Base-by-base conservation (phyloP, 2,797 vertebrate genomes). In the Taeniopygia guttata region DNA sequence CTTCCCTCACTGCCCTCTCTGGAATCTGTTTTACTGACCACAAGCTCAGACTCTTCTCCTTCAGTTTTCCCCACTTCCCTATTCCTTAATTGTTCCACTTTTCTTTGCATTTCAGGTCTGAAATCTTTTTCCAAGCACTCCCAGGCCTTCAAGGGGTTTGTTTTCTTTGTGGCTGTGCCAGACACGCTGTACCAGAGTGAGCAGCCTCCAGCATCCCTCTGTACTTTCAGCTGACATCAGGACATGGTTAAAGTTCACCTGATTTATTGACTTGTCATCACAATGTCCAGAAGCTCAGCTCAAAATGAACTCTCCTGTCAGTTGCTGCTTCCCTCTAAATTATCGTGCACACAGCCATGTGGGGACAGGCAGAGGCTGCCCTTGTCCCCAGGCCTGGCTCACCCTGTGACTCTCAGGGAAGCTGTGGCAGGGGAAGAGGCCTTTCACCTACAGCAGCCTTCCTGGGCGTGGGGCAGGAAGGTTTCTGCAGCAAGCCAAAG, bases 321-420 rank as follows among this genome's bases (percentile, higher is more conserved):
- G 46, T 46, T 36, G 7, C 10, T 66, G 46, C 36, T 69, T 36
- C 10, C 64, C 38, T 49, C 48, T 30, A 10, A 42, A 20, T n/a
- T 17, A 19, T 38, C 9, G 49, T 36, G n/a, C 7, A 2, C 23
- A 25, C 8, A 34, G 40, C n/a, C n/a, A 0, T 2, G 38, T n/a
- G 63, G 72, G 62, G 54, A 12, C 56, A 32, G 40, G 17, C 56
- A 70, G 74, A 49, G 42, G 43, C 36, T 42, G 36, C 13, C 26
- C 72, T 14, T 29, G 51, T 51, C 67, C 75, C 75, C 75, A 56
- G 32, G 27, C 32, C 73, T 64, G 81, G 51, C 51, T 49, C 43
- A 3, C 1, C 8, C 0, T 27, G 66, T 27, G 51, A 3, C 67
- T 49, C 56, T 15, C 42, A 60, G 0, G 0, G 63, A 16, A 25